Evolutionary conservation across 2,113 vertebrate genomes (phyloP).

Genomic region (Saimiri boliviensis): DNA sequence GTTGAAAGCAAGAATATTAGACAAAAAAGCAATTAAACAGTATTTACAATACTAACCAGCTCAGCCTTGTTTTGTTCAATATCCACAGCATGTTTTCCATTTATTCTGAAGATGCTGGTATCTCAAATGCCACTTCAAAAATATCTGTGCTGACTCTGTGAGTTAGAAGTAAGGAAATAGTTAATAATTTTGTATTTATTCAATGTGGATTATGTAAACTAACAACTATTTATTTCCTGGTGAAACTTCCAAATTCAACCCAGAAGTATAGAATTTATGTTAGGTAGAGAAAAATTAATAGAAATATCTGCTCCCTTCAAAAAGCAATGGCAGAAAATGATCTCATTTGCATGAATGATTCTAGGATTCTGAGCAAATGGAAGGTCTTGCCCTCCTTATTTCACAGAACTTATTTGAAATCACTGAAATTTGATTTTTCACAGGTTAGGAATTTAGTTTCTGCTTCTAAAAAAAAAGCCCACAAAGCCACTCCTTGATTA

Average conservation of each 20-base stretch:
- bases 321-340: neutral
- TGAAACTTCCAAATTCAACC: constrained; percentile 4
- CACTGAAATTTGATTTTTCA: constrained; percentile 51
- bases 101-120: neutral
- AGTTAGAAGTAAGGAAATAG: neutral
- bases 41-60: constrained; percentile 36
- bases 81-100: neutral
- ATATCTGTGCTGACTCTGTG: neutral
- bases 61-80: neutral
- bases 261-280: neutral
- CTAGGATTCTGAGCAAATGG: neutral
- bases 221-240: neutral
- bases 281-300: neutral
- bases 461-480: neutral
- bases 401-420: constrained; percentile 32
- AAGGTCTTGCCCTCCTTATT: neutral
- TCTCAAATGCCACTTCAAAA: neutral
- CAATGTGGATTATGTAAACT: neutral
- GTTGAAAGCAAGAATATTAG: neutral
- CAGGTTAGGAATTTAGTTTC: constrained; percentile 57
- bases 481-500: constrained; percentile 46
- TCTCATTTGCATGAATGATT: neutral
- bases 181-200: neutral
- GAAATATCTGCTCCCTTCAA: neutral
- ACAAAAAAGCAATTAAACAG: neutral